These are phyloP conservation scores for Onychomys arenicola DNA, from an alignment of 2,797 vertebrate species.

Conservation along the genomic window DNA sequence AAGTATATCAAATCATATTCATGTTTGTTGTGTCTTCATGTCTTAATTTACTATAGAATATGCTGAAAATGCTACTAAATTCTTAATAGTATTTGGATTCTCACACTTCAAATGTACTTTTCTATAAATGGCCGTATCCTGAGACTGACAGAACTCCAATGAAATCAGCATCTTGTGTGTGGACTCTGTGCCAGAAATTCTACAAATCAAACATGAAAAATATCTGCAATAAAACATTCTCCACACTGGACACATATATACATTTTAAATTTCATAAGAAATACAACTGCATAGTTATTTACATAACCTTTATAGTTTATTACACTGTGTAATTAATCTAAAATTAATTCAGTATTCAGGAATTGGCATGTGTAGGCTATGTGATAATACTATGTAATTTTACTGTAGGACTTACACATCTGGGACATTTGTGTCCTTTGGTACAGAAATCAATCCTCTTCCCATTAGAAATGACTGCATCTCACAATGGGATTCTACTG, in stretches of 20 bases:
- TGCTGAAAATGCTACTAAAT: neutral
- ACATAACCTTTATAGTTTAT: neutral
- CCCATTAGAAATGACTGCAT: neutral
- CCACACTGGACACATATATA: neutral
- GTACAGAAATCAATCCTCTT: neutral
- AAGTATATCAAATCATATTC: slow-evolving; percentile 37
- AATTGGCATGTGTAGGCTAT: neutral
- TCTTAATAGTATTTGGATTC: neutral
- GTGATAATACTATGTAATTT: neutral
- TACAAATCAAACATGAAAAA: neutral
- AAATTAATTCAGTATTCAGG: neutral
- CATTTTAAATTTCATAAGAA: neutral
- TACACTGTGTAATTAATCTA: neutral
- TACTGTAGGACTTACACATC: neutral
- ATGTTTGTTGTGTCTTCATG: slow-evolving; percentile 47
- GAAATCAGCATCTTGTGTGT: neutral
- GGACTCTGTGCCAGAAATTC: neutral
- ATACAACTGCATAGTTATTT: neutral
- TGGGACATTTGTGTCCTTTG: neutral
- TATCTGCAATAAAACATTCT: neutral
- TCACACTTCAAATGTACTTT: neutral
- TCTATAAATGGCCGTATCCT: neutral
- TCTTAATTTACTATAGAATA: slow-evolving; percentile 57
- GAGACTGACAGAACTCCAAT: neutral
- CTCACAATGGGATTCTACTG: neutral